Conservation (phyloP, 2,113 vertebrate species). For the Nothobranchius kuhntae region DNA sequence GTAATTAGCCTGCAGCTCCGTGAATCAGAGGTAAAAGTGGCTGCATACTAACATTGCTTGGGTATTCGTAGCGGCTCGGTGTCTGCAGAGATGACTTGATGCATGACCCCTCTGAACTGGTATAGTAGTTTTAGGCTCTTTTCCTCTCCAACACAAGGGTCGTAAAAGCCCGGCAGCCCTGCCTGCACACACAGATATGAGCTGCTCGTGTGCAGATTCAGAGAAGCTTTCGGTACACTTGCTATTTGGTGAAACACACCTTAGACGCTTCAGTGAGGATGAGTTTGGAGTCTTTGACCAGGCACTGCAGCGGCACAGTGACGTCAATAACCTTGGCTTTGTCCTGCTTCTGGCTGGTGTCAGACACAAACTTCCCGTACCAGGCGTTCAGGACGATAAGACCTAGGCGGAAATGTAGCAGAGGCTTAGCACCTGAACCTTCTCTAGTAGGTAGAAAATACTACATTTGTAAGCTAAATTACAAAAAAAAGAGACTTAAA, state of each 20-base stretch:
- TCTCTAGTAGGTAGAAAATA: too few species aligned
- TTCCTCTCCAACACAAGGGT: constrained; percentile 94
- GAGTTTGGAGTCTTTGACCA: constrained; percentile 97
- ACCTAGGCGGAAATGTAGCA: constrained; percentile 71
- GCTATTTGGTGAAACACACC: constrained; percentile 68
- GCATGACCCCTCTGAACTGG: constrained; percentile 94
- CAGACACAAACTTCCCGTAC: constrained; percentile 95
- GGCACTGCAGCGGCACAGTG: constrained; percentile 93
- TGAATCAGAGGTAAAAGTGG: constrained; percentile 1
- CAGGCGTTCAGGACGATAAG: constrained; percentile 95
- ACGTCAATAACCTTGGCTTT: constrained; percentile 94
- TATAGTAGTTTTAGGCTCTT: constrained; percentile 96
- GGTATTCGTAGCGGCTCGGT: constrained; percentile 92
- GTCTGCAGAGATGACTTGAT: constrained; percentile 92
- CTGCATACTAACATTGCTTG: constrained; percentile 91
- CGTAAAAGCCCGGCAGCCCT: constrained; percentile 94
- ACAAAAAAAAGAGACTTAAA: too few species aligned
- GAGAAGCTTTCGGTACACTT: background rate
- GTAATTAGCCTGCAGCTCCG: constrained; percentile 8
- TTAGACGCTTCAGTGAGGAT: constrained; percentile 95
- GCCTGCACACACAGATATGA: constrained; percentile 72
- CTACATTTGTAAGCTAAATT: too few species aligned
- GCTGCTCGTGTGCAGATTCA: background rate
- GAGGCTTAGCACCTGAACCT: background rate
- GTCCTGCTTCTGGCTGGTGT: constrained; percentile 88